Conservation (phyloP, 2,797 vertebrate genomes). For the Nothura maculosa region DNA sequence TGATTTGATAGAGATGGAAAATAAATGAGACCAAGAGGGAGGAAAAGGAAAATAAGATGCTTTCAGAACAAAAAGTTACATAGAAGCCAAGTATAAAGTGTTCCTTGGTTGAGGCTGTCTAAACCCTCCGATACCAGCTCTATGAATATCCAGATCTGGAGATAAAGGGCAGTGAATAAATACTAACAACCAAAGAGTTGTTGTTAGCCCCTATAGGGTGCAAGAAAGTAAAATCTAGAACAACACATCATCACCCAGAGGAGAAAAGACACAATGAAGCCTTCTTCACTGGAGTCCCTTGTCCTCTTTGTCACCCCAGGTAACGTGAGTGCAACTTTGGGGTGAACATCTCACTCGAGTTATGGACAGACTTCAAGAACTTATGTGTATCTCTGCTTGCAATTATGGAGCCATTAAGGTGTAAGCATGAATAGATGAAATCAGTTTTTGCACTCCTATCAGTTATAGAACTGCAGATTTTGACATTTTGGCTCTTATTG, state of each 20-base stretch:
- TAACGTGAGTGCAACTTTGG: not conserved
- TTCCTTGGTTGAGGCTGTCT: not conserved
- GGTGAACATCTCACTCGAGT: fast-evolving
- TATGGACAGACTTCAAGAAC: not conserved
- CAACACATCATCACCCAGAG: not conserved
- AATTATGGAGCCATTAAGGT: not conserved
- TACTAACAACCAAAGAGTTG: not conserved
- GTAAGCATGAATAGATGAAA: not conserved
- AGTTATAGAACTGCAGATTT: not conserved
- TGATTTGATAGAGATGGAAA: not conserved
- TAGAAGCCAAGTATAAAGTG: not conserved
- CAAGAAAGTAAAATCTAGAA: not conserved
- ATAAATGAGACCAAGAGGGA: not conserved
- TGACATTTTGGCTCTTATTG: not conserved
- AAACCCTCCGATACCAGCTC: not conserved
- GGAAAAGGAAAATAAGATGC: not conserved
- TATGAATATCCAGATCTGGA: not conserved
- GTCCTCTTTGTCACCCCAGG: not conserved
- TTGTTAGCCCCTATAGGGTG: not conserved
- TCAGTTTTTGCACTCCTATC: not conserved
- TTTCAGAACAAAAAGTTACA: not conserved
- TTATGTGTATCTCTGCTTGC: fast-evolving
- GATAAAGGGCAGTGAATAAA: not conserved
- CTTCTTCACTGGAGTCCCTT: not conserved
- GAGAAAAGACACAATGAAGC: not conserved